These are phyloP conservation scores for Stichodactyla mertensii DNA, from an alignment of 64 coral and sea anemone genomes.

Conservation along the genomic window DNA sequence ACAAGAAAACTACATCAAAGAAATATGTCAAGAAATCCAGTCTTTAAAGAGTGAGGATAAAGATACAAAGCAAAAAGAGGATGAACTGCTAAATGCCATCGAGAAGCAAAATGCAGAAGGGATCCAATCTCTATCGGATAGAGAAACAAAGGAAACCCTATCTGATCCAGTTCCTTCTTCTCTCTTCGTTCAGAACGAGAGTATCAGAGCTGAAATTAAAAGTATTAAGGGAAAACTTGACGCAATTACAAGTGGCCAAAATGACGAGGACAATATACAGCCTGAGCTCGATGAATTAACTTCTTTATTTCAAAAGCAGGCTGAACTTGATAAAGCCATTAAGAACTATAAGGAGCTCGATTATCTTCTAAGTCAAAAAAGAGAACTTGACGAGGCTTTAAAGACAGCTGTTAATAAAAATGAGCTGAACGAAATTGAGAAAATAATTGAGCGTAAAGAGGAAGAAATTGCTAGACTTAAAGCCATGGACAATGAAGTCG, in stretches of 20 bases:
- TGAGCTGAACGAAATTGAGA: conserved; percentile 19
- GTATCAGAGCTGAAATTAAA: neutral
- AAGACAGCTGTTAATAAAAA: neutral
- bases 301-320: conserved; percentile 27
- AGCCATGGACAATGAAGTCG: conserved; percentile 1
- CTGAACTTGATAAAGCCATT: conserved; percentile 32
- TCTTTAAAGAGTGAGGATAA: neutral
- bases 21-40: neutral
- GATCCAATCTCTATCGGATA: neutral
- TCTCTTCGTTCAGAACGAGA: neutral
- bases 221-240: neutral
- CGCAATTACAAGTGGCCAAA: neutral
- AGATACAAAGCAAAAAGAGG: neutral
- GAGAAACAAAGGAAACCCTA: no score
- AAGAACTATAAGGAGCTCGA: neutral
- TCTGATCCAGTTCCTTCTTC: neutral
- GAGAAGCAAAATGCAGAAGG: neutral
- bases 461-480: neutral
- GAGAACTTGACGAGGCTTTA: neutral
- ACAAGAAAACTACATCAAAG: conserved; percentile 7
- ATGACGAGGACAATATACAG: neutral
- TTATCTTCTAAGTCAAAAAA: conserved; percentile 27
- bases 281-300: conserved; percentile 3
- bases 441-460: conserved; percentile 12
- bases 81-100: neutral